Percentiles rank a stretch among this genome's conserved stretches.
phyloP scores from a whole-genome alignment of 2,888 invertebrate genomes.

The Limnephilus marmoratus region DNA sequence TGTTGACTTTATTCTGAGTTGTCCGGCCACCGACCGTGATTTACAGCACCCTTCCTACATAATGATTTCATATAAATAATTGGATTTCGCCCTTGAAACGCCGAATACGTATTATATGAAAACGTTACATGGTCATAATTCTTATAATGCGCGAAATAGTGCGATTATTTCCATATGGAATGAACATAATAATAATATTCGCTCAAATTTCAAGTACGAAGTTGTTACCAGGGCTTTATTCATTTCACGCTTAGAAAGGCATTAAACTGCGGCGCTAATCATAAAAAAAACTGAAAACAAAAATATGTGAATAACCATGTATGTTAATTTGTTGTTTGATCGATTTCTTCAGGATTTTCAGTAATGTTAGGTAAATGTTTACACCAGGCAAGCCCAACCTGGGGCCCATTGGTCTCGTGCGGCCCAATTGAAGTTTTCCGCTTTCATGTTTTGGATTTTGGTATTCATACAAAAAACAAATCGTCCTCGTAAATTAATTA shows the following conservation, averaged over 20 bases:
- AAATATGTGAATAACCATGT: not conserved
- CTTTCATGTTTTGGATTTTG: no score
- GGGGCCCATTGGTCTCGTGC: no score
- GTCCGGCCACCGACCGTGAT: not conserved
- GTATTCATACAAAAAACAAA: no score
- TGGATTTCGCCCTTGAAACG: not conserved
- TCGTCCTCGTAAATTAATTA: no score
- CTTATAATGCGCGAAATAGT: constrained; percentile 24
- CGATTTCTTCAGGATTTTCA: not conserved
- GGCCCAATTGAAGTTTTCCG: no score
- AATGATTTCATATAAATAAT: not conserved
- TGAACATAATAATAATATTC: constrained; percentile 38
- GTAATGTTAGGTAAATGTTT: not conserved
- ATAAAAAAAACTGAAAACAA: not conserved
- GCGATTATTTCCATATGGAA: not conserved
- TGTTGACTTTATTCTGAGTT: no score
- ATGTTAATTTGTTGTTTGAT: not conserved
- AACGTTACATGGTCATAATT: not conserved
- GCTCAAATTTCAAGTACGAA: constrained; percentile 19
- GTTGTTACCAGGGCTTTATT: not conserved
- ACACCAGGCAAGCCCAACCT: no score
- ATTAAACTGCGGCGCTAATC: constrained; percentile 13
- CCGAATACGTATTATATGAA: not conserved
- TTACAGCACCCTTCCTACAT: not conserved
- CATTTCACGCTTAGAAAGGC: constrained; percentile 8